These are phyloP conservation scores for Parnassius glacialis DNA, from an alignment of 2,888 invertebrate genomes.

Conservation along the genomic window DNA sequence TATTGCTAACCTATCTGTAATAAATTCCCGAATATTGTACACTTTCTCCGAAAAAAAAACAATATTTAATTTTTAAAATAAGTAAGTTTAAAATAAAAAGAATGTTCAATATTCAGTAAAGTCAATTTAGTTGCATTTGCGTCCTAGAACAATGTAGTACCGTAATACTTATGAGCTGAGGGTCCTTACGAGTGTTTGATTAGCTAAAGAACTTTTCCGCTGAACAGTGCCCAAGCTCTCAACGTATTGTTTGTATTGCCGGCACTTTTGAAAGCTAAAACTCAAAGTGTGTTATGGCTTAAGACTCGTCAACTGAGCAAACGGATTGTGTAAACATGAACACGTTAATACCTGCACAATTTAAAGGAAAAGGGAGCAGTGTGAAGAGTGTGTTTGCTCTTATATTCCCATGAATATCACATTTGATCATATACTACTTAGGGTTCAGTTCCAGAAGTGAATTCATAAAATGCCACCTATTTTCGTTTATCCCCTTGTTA, in stretches of 20 bases:
- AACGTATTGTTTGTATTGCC: slow-evolving; percentile 65
- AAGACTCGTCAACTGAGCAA: slow-evolving; percentile 73
- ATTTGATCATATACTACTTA: slow-evolving; percentile 30
- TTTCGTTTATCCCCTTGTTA: too few species aligned
- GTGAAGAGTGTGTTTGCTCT: slow-evolving; percentile 56
- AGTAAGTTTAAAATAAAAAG: background rate
- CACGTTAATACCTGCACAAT: slow-evolving; percentile 72
- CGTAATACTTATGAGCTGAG: slow-evolving; percentile 58
- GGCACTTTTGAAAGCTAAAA: slow-evolving; percentile 79
- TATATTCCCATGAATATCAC: slow-evolving; percentile 55
- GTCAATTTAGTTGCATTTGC: slow-evolving; percentile 34
- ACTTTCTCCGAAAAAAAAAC: background rate
- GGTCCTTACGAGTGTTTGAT: slow-evolving; percentile 59
- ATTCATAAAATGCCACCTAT: too few species aligned
- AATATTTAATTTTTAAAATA: background rate
- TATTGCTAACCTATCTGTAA: too few species aligned
- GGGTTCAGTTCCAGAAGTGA: background rate
- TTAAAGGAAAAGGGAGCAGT: slow-evolving; percentile 75
- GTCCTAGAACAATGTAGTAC: slow-evolving; percentile 62
- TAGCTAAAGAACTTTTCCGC: slow-evolving; percentile 64
- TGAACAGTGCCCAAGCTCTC: slow-evolving; percentile 59
- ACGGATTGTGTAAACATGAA: slow-evolving; percentile 65
- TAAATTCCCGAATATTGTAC: background rate
- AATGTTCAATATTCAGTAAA: slow-evolving; percentile 1
- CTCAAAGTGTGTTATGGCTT: slow-evolving; percentile 77